Evolutionary conservation across 2,888 invertebrate genomes (phyloP).

Genomic region (Dorcus parallelipipedus): DNA sequence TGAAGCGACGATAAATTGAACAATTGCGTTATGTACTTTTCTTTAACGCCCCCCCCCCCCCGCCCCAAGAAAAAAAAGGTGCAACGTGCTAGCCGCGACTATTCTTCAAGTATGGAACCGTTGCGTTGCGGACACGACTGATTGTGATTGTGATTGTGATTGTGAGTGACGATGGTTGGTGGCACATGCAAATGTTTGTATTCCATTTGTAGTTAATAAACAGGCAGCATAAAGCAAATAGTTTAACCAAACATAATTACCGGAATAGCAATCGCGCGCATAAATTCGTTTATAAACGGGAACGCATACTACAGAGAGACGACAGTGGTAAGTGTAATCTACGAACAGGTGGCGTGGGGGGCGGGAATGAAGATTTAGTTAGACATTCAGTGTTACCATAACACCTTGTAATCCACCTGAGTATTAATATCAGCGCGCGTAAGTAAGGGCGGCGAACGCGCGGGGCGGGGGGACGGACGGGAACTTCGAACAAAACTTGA

Average conservation of each 20-base stretch:
- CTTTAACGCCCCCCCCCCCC: too few relatives aligned
- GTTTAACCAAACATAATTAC: constrained; percentile 1
- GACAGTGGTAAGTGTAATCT: neutral
- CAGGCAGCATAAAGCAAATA: neutral
- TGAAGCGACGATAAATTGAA: too few relatives aligned
- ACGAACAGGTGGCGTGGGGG: neutral
- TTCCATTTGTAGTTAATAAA: constrained; percentile 2
- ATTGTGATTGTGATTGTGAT: too few relatives aligned
- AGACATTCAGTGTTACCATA: constrained; percentile 6
- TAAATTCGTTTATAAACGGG: neutral
- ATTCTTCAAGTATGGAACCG: too few relatives aligned
- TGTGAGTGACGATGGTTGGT: too few relatives aligned
- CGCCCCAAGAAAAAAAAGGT: too few relatives aligned
- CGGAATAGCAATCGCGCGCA: neutral
- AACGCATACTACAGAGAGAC: neutral
- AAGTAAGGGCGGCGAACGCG: neutral
- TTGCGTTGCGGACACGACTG: too few relatives aligned
- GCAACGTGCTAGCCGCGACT: too few relatives aligned
- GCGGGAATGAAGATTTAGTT: constrained; percentile 9
- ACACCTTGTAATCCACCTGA: constrained; percentile 10
- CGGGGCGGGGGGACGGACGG: neutral
- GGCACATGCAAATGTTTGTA: neutral
- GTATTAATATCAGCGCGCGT: constrained; percentile 10
- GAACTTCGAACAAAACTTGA: neutral
- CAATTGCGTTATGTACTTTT: too few relatives aligned